These are phyloP conservation scores for Donacobius atricapilla DNA, from an alignment of 2,113 vertebrate species.

Conservation along the genomic window DNA sequence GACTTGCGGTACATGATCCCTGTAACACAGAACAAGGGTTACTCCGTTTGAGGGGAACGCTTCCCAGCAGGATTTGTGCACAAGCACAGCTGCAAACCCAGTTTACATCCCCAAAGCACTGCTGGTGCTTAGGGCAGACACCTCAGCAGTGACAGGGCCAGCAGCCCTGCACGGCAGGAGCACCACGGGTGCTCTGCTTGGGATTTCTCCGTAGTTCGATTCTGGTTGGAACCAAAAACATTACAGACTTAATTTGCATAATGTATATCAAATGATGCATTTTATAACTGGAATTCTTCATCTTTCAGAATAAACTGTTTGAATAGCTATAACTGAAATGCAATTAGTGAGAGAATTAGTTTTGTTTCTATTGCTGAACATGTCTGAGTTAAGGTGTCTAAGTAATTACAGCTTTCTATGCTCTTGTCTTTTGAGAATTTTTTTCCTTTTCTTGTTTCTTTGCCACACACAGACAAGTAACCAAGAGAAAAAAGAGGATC, in stretches of 20 bases:
- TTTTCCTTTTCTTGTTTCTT: neutral
- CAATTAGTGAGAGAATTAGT: neutral
- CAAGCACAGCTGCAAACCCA: neutral
- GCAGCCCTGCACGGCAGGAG: neutral
- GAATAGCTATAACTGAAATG: neutral
- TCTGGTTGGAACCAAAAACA: neutral
- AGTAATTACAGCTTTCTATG: neutral
- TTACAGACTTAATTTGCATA: neutral
- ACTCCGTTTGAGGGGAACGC: neutral
- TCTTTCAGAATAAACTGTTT: neutral
- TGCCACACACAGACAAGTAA: neutral
- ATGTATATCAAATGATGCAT: neutral
- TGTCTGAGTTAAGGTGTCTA: neutral
- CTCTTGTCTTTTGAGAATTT: neutral
- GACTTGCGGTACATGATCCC: constrained; percentile 96
- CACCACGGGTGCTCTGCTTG: neutral
- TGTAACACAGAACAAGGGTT: constrained; percentile 70
- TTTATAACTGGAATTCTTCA: neutral
- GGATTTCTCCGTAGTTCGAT: neutral
- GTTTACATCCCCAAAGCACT: neutral
- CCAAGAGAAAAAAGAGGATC: neutral
- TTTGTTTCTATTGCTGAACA: neutral
- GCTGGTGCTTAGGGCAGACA: neutral
- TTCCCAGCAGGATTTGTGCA: neutral
- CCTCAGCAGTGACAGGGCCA: neutral